A percentile compares a stretch with the other conserved stretches of the same genome.
phyloP scores from a whole-genome alignment of 37 sponge, comb jelly and placozoan genomes.

The Tethya wilhelma region DNA sequence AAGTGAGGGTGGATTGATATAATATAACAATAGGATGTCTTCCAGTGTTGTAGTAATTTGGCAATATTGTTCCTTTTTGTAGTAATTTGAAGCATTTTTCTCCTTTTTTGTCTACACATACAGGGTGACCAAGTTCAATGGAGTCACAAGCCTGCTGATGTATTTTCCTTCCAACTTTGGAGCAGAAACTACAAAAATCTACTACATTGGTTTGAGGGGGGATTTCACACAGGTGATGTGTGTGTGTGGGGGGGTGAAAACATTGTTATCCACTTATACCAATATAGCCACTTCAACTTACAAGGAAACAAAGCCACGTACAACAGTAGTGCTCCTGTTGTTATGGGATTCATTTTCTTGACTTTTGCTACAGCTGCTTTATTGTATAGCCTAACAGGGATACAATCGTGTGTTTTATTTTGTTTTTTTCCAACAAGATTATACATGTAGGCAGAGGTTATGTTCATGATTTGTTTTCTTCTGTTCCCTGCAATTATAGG shows the following conservation, averaged over 20 bases:
- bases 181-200: conserved; percentile 86
- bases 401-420: too few species aligned
- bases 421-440: too few species aligned
- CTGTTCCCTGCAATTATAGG: conserved; percentile 27
- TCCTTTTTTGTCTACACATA: neutral
- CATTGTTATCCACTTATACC: too few species aligned
- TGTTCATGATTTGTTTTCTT: neutral
- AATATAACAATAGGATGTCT: neutral
- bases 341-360: too few species aligned
- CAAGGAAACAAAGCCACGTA: too few species aligned
- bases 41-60: neutral
- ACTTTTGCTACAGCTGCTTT: too few species aligned
- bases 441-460: too few species aligned
- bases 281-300: too few species aligned
- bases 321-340: too few species aligned
- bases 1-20: conserved; percentile 65
- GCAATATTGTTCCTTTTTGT: neutral
- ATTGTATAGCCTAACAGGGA: too few species aligned
- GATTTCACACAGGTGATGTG: conserved; percentile 85
- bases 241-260: neutral
- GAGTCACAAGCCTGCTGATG: conserved; percentile 79
- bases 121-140: conserved; percentile 84
- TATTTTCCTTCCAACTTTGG: conserved; percentile 91
- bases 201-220: conserved; percentile 94
- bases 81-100: neutral